A percentile compares a stretch with the other conserved stretches of the same genome.
Evolutionary conservation across 2,797 vertebrate genomes (phyloP).

Genomic region (Mormyrops boulengeri): DNA sequence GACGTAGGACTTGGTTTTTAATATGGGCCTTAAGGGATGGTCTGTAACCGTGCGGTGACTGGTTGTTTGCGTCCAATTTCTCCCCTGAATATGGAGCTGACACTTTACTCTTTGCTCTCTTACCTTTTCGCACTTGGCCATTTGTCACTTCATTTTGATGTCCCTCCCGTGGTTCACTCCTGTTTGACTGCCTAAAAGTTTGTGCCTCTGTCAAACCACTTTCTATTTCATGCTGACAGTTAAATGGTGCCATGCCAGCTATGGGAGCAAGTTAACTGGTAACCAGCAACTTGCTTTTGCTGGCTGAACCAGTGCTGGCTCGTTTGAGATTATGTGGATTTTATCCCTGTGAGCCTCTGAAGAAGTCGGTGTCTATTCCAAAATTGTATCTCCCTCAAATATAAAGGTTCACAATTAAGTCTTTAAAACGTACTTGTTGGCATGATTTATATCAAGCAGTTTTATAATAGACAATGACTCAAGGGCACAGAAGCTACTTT

Average conservation of each 20-base stretch:
- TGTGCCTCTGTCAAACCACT: background rate
- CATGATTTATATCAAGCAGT: background rate
- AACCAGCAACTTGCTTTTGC: background rate
- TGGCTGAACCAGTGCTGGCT: background rate
- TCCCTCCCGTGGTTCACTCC: background rate
- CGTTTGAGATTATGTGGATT: background rate
- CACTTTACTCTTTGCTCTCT: background rate
- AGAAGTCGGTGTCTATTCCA: background rate
- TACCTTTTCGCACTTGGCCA: background rate
- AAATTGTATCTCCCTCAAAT: background rate
- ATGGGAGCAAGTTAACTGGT: background rate
- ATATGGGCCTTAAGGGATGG: background rate
- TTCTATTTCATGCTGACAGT: background rate
- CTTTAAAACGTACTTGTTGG: background rate
- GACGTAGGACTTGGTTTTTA: background rate
- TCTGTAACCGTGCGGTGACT: background rate
- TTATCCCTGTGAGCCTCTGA: background rate
- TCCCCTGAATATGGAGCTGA: too few relatives aligned
- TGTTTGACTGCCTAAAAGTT: background rate
- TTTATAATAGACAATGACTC: background rate
- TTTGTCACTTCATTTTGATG: background rate
- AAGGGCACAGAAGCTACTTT: background rate
- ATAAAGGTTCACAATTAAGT: background rate
- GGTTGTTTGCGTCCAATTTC: background rate
- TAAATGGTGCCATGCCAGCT: background rate